A percentile compares a stretch with the other conserved stretches of the same genome.
These are phyloP conservation scores for Microtus pennsylvanicus DNA, from an alignment of 2,113 vertebrate genomes.

Conservation along the genomic window DNA sequence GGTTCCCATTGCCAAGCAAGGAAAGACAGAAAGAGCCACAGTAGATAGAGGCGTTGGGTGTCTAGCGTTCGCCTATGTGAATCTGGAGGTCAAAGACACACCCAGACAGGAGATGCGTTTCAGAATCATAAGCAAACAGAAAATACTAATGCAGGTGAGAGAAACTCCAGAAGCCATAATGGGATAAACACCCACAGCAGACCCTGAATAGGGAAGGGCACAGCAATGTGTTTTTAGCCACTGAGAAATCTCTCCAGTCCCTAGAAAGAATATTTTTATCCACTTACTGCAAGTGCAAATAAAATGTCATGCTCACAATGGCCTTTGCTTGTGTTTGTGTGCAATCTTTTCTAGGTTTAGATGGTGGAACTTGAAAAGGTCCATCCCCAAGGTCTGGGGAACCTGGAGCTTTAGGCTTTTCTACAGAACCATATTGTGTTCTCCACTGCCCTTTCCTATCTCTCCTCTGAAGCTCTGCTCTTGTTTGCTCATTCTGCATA, in stretches of 20 bases:
- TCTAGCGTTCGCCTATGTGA: background rate
- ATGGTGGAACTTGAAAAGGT: background rate
- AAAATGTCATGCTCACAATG: background rate
- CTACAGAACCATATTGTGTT: background rate
- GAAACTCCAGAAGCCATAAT: background rate
- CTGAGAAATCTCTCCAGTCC: background rate
- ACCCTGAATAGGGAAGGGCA: background rate
- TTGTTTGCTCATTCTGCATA: background rate
- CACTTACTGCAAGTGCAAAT: background rate
- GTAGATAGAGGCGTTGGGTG: background rate
- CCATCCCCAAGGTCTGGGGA: background rate
- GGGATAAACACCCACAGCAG: background rate
- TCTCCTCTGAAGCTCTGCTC: background rate
- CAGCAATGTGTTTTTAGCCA: no score
- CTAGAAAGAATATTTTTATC: slow-evolving; percentile 20
- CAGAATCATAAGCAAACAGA: background rate
- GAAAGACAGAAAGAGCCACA: background rate
- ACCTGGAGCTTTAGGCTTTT: background rate
- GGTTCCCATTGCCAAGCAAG: background rate
- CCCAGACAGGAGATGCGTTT: background rate
- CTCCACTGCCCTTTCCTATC: background rate
- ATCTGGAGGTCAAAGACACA: background rate
- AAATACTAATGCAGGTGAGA: background rate
- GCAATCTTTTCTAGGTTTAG: background rate
- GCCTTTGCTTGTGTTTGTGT: background rate